phyloP scores from a whole-genome alignment of 2,888 invertebrate species.

The Bursaphelenchus okinawaensis region DNA sequence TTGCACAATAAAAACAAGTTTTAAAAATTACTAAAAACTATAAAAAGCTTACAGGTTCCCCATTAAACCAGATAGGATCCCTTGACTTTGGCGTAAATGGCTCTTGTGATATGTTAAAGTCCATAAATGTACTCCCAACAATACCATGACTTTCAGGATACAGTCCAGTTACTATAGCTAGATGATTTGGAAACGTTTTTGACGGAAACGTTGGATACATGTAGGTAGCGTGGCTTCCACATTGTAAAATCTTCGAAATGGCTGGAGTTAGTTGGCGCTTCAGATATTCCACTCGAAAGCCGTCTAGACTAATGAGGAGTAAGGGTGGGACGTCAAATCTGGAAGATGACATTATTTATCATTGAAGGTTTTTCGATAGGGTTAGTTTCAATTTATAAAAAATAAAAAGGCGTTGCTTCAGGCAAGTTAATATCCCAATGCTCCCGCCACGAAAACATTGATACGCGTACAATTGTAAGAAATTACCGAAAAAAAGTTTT shows the following conservation, averaged over 20 bases:
- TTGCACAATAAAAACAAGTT: no score
- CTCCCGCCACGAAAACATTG: no score
- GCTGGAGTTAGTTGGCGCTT: slow-evolving; percentile 32
- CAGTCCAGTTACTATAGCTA: slow-evolving; percentile 53
- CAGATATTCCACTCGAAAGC: slow-evolving; percentile 48
- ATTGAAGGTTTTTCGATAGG: no score
- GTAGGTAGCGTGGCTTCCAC: slow-evolving; percentile 8
- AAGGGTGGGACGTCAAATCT: slow-evolving; percentile 38
- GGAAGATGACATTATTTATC: no score
- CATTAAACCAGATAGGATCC: slow-evolving; percentile 34
- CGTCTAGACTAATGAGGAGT: slow-evolving; percentile 42
- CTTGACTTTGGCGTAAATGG: slow-evolving; percentile 34
- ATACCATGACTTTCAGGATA: slow-evolving; percentile 53
- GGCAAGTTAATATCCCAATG: no score
- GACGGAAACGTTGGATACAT: slow-evolving; percentile 48
- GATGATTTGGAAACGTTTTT: slow-evolving; percentile 57
- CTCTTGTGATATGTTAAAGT: slow-evolving; percentile 16
- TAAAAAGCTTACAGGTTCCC: slow-evolving; percentile 43
- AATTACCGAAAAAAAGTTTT: no score
- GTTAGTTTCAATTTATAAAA: no score
- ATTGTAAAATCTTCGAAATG: slow-evolving; percentile 13
- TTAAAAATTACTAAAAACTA: neutral
- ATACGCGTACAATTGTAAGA: no score
- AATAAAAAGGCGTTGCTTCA: no score
- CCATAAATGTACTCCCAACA: slow-evolving; percentile 28